phyloP scores from a whole-genome alignment of 2,797 vertebrate genomes.

The Micrastur ruficollis region DNA sequence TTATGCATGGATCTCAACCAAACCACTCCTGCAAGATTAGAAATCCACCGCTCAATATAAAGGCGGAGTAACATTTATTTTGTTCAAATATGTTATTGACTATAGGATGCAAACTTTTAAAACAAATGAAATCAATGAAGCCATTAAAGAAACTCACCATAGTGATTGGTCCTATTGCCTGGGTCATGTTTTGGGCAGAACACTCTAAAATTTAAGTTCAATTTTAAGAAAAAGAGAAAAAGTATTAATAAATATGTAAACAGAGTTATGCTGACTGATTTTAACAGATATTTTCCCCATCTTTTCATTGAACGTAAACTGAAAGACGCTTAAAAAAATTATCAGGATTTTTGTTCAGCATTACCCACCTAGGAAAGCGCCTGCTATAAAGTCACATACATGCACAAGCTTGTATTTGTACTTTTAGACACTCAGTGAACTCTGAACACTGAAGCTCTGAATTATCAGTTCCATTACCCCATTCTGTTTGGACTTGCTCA shows the following conservation, averaged over 20 bases:
- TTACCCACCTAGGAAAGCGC: background rate
- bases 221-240: conserved; percentile 60
- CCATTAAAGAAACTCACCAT: conserved; percentile 59
- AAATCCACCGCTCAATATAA: background rate
- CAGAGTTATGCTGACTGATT: conserved; percentile 12
- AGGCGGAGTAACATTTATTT: background rate
- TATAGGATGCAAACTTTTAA: background rate
- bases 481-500: background rate
- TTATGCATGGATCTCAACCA: background rate
- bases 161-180: conserved; percentile 37
- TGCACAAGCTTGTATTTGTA: background rate
- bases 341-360: background rate
- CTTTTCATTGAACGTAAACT: background rate
- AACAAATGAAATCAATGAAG: background rate
- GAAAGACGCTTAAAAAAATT: background rate
- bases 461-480: background rate
- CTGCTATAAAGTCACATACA: background rate
- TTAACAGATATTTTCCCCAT: conserved; percentile 11
- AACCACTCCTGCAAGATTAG: background rate
- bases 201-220: conserved; percentile 66
- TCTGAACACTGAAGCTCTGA: background rate
- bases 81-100: background rate
- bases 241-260: conserved; percentile 33
- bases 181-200: conserved; percentile 71
- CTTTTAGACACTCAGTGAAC: background rate